Evolutionary conservation across 2,888 invertebrate genomes (phyloP).

Genomic region (Pristionchus maxplancki): DNA sequence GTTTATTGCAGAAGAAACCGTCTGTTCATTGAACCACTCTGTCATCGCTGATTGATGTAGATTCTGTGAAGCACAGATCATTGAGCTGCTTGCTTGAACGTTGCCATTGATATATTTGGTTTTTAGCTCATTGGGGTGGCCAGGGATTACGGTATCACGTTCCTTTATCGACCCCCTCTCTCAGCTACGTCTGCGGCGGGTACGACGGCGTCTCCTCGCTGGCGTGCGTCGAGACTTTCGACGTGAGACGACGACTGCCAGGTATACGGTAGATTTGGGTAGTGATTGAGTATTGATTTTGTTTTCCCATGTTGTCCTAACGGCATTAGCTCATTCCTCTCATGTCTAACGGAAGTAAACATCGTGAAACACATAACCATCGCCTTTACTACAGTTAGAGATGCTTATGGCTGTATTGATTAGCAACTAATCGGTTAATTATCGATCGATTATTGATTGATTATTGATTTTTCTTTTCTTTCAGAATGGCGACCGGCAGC

Average conservation of each 20-base stretch:
- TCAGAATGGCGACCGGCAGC: conserved; percentile 78
- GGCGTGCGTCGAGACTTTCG: conserved; percentile 84
- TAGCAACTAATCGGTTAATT: not conserved
- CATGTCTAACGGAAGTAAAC: not conserved
- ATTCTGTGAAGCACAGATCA: not conserved
- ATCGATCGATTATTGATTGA: not conserved
- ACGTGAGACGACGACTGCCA: not conserved
- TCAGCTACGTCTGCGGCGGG: conserved; percentile 72
- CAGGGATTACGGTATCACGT: no score
- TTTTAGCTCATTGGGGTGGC: no score
- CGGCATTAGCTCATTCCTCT: not conserved
- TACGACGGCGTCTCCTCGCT: conserved; percentile 85
- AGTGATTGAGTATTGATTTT: not conserved
- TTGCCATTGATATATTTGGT: no score
- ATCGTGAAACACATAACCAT: not conserved
- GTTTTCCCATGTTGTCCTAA: not conserved
- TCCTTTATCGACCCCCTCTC: not conserved
- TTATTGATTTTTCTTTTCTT: no score
- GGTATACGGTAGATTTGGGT: not conserved
- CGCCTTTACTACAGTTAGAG: no score
- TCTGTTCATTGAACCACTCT: not conserved
- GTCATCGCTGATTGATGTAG: not conserved
- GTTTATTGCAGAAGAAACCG: not conserved
- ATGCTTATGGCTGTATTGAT: not conserved
- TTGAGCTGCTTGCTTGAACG: not conserved